These are phyloP conservation scores for Plutomurus gul DNA, from an alignment of 1,140 invertebrate genomes.

Conservation along the genomic window DNA sequence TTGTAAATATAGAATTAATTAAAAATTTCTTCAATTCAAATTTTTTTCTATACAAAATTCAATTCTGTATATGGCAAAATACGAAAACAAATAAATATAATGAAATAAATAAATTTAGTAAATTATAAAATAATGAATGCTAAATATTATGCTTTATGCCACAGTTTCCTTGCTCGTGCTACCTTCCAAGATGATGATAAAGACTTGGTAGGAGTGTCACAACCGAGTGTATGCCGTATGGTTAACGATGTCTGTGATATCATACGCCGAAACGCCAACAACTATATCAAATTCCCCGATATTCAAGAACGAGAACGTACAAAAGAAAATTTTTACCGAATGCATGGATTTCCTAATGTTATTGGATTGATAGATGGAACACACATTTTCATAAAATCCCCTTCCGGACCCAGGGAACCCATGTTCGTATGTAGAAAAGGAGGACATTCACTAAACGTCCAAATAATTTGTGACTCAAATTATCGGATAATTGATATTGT, in stretches of 20 bases:
- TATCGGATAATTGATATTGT: constrained; percentile 57
- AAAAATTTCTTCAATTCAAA: not conserved
- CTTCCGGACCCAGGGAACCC: constrained; percentile 23
- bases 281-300: not conserved
- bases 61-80: too few relatives aligned
- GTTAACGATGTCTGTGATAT: not conserved
- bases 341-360: constrained; percentile 37
- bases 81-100: too few relatives aligned
- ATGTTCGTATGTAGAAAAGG: constrained; percentile 43
- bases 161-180: not conserved
- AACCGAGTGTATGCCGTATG: not conserved
- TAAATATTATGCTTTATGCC: not conserved
- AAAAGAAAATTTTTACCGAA: constrained; percentile 10
- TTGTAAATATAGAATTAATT: not conserved
- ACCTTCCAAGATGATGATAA: constrained; percentile 32
- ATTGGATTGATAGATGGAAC: constrained; percentile 55
- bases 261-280: not conserved
- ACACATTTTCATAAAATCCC: constrained; percentile 53
- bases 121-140: not conserved
- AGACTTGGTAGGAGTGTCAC: constrained; percentile 9
- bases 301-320: not conserved
- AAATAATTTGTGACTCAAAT: constrained; percentile 57
- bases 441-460: constrained; percentile 54
- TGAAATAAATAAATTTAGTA: not conserved
- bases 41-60: too few relatives aligned